phyloP scores from a whole-genome alignment of 2,888 invertebrate species.

The Parapristionchus giblindavisi region DNA sequence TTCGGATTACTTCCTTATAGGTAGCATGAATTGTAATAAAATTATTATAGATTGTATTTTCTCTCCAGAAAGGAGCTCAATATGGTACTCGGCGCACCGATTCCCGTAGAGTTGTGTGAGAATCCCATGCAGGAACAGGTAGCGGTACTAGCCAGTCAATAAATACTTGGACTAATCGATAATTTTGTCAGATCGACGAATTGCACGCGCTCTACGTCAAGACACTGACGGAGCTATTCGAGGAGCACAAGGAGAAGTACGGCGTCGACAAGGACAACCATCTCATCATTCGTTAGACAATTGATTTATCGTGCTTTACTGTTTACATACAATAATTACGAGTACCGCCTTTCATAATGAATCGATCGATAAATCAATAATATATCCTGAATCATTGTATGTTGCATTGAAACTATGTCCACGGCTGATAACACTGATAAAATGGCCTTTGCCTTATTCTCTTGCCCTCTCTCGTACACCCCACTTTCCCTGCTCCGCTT shows the following conservation, averaged over 20 bases:
- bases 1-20: slow-evolving; percentile 84
- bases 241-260: slow-evolving; percentile 83
- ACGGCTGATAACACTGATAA: no score
- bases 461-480: background rate
- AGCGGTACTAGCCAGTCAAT: no score
- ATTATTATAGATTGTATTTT: background rate
- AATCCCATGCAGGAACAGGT: slow-evolving; percentile 54
- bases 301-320: no score
- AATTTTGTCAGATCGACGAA: slow-evolving; percentile 76
- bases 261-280: slow-evolving; percentile 60
- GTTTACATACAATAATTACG: no score
- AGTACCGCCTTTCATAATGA: no score
- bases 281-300: slow-evolving; percentile 42
- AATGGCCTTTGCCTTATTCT: background rate
- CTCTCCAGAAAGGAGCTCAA: slow-evolving; percentile 53
- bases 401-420: no score
- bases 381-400: no score
- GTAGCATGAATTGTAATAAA: slow-evolving; percentile 39
- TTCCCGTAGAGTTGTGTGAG: slow-evolving; percentile 46
- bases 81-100: slow-evolving; percentile 58
- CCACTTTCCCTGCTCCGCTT: background rate
- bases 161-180: background rate
- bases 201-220: slow-evolving; percentile 81
- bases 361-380: no score
- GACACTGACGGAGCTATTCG: slow-evolving; percentile 80